Evolutionary conservation across 1,140 invertebrate genomes (phyloP), one percentile per base, ranked within the genome.

Genomic region (Zaprionus vittiger): DNA sequence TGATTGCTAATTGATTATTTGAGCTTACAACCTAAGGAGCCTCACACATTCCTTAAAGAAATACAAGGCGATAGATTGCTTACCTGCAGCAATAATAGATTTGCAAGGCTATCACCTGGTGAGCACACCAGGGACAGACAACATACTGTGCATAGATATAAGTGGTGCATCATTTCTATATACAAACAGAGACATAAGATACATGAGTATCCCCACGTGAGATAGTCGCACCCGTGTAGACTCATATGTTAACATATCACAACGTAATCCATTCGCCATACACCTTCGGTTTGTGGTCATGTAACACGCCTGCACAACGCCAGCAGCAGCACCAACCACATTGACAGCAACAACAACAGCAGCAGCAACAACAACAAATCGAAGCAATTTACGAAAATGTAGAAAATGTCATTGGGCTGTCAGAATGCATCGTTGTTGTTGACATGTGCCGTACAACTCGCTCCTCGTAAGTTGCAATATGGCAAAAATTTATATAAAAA

Each of bases 381-480:
- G 89, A 91, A 81, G 89, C 89, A 91, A 91, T 91, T 91, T 91
- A 91, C 89, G 82, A 91, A 91, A 91, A 91, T 91, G 89, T 91
- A 91, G 79, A 85, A 91, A 91, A 89, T 85, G 89, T 91, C 84
- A 91, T 91, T 91, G 89, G 85, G 89, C 90, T 91, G 89, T 91
- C 89, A 91, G 89, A 91, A 81, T 89, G 89, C 84, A 89, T 91
- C 81, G 89, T 91, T 91, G 87, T 56, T 83, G 87, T 86, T 91
- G 83, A 91, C 87, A 91, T 91, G 87, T 86, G 84, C 85, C 84
- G 82, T 71, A 73, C 70, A 70, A 9, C 70, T 72, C 61, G 73
- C n/a, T 41, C 69, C 34, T 22, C 22, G 47, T 52, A 52, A 49
- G 57, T 68, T 74, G 71, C 65, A 73, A 69, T 65, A 68, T 74